These are phyloP conservation scores for Drosophila vallismaia DNA, from an alignment of 2,888 invertebrate species.

Conservation along the genomic window DNA sequence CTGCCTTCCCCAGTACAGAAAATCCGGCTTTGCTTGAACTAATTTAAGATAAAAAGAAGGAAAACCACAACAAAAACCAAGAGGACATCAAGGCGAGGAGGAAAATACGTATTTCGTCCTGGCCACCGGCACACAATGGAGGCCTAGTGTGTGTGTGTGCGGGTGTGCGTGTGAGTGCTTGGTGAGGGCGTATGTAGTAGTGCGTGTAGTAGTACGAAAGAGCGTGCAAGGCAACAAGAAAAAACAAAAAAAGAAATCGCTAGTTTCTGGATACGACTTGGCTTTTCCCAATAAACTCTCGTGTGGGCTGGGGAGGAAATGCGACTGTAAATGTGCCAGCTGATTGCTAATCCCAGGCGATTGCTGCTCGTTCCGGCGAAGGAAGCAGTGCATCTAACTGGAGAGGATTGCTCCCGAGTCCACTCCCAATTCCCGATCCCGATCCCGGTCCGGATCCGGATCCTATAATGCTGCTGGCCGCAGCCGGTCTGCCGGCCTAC, in stretches of 20 bases:
- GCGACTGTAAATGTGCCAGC: constrained; percentile 24
- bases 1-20: neutral
- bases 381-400: constrained; percentile 49
- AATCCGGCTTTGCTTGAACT: constrained; percentile 16
- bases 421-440: constrained; percentile 37
- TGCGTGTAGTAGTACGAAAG: constrained; percentile 66
- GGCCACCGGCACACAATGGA: constrained; percentile 37
- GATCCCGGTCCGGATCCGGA: constrained; percentile 24
- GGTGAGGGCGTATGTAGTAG: constrained; percentile 58
- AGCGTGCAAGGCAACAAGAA: constrained; percentile 51
- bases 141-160: constrained; percentile 17
- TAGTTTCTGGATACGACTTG: neutral
- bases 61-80: neutral
- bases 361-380: constrained; percentile 38
- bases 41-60: neutral
- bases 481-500: constrained; percentile 68
- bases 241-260: constrained; percentile 49
- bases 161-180: constrained; percentile 47
- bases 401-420: constrained; percentile 1
- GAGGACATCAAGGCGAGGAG: constrained; percentile 2
- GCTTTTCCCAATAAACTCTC: constrained; percentile 18
- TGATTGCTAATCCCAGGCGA: constrained; percentile 45
- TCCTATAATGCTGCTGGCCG: constrained; percentile 64
- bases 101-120: constrained; percentile 16
- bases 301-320: constrained; percentile 17